Conservation (phyloP, 2,797 vertebrate species). For the Microtus agrestis region DNA sequence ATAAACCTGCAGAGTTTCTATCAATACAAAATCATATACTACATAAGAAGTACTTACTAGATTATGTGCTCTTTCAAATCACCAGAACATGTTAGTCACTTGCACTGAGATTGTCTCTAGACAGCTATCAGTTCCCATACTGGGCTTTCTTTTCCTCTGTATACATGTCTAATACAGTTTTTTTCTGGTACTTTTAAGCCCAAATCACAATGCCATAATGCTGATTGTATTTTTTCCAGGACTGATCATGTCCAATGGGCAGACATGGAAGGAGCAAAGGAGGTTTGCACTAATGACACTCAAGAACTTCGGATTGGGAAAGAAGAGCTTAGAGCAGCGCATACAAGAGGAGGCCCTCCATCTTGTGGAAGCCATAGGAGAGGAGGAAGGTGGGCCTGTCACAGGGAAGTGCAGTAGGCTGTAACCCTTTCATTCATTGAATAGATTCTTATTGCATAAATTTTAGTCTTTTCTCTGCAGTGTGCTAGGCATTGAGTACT, state of each 20-base stretch:
- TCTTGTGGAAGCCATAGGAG: slow-evolving; percentile 76
- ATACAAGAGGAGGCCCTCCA: slow-evolving; percentile 86
- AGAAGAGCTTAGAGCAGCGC: slow-evolving; percentile 86
- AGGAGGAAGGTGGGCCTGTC: slow-evolving; percentile 84
- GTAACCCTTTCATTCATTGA: not conserved
- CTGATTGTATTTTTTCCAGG: slow-evolving; percentile 49
- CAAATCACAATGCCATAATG: not conserved
- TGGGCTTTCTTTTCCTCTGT: not conserved
- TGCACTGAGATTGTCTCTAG: not conserved
- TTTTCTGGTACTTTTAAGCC: not conserved
- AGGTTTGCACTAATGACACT: slow-evolving; percentile 86
- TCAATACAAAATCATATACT: not conserved
- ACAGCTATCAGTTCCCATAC: not conserved
- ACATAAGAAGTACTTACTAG: not conserved
- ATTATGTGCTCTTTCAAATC: not conserved
- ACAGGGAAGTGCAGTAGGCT: not conserved
- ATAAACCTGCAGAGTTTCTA: not conserved
- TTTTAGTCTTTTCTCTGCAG: not conserved
- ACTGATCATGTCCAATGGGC: slow-evolving; percentile 80
- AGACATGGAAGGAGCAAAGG: slow-evolving; percentile 89
- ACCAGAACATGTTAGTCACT: not conserved
- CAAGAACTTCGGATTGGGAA: slow-evolving; percentile 89
- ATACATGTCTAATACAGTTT: not conserved
- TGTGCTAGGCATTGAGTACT: not conserved
- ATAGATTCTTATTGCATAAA: not conserved